Evolutionary conservation across 2,888 invertebrate species (phyloP).

Genomic region (Mycalesis mineus): DNA sequence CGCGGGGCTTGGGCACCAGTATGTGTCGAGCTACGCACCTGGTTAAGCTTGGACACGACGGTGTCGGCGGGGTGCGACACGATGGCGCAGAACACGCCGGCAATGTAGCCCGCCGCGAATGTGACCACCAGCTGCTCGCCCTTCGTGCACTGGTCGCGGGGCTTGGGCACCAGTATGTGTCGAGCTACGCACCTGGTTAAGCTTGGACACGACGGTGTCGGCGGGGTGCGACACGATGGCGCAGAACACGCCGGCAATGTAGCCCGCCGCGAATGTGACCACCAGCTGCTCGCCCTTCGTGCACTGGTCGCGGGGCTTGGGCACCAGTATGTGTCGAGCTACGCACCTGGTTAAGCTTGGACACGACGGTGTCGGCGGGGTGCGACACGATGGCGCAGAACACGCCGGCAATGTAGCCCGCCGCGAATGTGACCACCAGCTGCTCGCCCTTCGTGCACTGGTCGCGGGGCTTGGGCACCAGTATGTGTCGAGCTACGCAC

Average conservation of each 20-base stretch:
- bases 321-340: too few relatives aligned
- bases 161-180: too few relatives aligned
- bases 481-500: conserved; percentile 56
- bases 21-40: conserved; percentile 75
- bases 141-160: conserved; percentile 92
- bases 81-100: conserved; percentile 99
- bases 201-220: conserved; percentile 96
- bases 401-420: conserved; percentile 98
- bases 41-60: conserved; percentile 97
- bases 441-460: conserved; percentile 96
- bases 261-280: conserved; percentile 96
- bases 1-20: too few relatives aligned
- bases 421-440: conserved; percentile 95
- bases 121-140: conserved; percentile 96
- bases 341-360: conserved; percentile 93
- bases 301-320: conserved; percentile 93
- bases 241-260: conserved; percentile 99
- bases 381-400: conserved; percentile 99
- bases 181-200: conserved; percentile 85
- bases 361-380: conserved; percentile 98
- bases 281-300: conserved; percentile 94
- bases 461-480: too few relatives aligned
- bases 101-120: conserved; percentile 96
- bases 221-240: conserved; percentile 99
- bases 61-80: conserved; percentile 99